Evolutionary conservation across 1,140 invertebrate genomes (phyloP), one percentile per base, ranked within the genome.

Genomic region (Pteromalus puparum): DNA sequence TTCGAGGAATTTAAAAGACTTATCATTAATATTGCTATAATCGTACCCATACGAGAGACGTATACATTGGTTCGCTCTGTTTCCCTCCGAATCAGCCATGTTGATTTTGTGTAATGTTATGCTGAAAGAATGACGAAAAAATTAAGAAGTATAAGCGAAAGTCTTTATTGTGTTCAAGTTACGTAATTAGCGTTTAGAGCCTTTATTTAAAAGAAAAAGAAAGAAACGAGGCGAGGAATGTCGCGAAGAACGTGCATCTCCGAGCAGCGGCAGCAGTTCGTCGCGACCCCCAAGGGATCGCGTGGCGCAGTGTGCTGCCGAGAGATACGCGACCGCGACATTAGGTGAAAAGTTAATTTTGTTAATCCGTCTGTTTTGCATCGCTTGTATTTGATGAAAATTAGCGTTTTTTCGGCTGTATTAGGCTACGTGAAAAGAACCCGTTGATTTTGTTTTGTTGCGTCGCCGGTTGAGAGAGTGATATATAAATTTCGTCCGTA

Each of bases 131-230:
- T 38, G 38, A 42, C 34, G 24, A 28, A 70, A 46, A 82, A 78
- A 82, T 42, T 9, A 12, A 7, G 10, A 28, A 38, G 46, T 61
- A 34, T 34, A n/a, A 15, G 30, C 68, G 73, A 82, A 81, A 85
- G 80, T 85, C 80, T 85, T 81, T 85, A 85, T 85, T 85, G 84
- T 85, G 84, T 85, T 85, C 84, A 85, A 85, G 84, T 85, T 85
- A 85, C 80, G 84, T 85, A 82, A 85, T 82, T 85, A 82, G 84
- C 73, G 84, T 81, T 85, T 82, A 85, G 79, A 85, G 79, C 65
- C 79, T 85, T 85, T 81, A 77, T 76, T 85, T 81, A 81, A 85
- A 80, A 53, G 26, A 81, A 81, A 81, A 74, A 74, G 0, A 74
- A 67, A 70, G 67, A 6, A 76, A 53, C 24, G 46, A 48, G 18